Conservation (phyloP, 1,140 invertebrate species). For the Liolophura sinensis region DNA sequence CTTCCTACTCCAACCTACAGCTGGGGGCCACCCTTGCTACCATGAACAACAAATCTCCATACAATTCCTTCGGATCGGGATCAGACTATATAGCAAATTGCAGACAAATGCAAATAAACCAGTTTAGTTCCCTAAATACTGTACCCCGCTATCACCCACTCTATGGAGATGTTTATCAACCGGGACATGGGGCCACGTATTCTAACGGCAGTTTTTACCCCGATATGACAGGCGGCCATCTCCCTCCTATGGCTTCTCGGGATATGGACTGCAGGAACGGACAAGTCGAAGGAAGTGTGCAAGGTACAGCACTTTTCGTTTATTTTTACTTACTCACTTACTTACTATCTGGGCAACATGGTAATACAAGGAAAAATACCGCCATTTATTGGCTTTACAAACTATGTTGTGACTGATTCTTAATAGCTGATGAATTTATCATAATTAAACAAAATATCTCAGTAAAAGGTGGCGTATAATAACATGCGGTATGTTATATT, state of each 20-base stretch:
- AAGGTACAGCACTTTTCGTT: too few relatives aligned
- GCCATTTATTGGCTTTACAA: too few relatives aligned
- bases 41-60: slow-evolving; percentile 49
- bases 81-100: slow-evolving; percentile 51
- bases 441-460: too few relatives aligned
- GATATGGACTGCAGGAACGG: slow-evolving; percentile 46
- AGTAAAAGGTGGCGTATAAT: too few relatives aligned
- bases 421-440: too few relatives aligned
- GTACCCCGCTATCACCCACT: slow-evolving; percentile 45
- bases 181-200: slow-evolving; percentile 43
- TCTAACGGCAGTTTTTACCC: slow-evolving; percentile 50
- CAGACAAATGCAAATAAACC: slow-evolving; percentile 51
- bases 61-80: slow-evolving; percentile 24
- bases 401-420: too few relatives aligned
- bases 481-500: too few relatives aligned
- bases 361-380: too few relatives aligned
- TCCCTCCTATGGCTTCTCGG: slow-evolving; percentile 40
- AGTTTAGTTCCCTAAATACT: slow-evolving; percentile 43
- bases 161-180: slow-evolving; percentile 52
- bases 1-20: slow-evolving; percentile 49
- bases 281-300: slow-evolving; percentile 7
- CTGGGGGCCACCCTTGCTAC: slow-evolving; percentile 45
- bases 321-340: too few relatives aligned
- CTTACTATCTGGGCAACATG: too few relatives aligned
- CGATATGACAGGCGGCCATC: slow-evolving; percentile 43